Evolutionary conservation across 2,888 invertebrate species (phyloP).

Genomic region (Baronia brevicornis): DNA sequence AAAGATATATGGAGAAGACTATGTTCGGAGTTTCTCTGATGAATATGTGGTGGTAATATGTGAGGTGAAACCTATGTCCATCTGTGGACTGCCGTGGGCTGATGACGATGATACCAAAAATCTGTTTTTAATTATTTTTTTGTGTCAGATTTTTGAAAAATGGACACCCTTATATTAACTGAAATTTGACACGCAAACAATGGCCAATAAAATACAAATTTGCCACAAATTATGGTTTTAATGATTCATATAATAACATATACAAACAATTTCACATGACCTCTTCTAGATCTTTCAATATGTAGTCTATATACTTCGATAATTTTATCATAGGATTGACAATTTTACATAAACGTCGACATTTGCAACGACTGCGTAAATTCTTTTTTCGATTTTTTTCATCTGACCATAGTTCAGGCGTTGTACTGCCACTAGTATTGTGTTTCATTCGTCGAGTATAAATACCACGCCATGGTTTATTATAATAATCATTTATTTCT

Average conservation of each 20-base stretch:
- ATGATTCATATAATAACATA: conserved; percentile 8
- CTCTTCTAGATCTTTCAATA: conserved; percentile 42
- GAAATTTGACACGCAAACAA: conserved; percentile 1
- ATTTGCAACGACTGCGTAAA: conserved; percentile 20
- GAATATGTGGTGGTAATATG: too few relatives aligned
- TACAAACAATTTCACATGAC: conserved; percentile 14
- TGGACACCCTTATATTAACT: conserved; percentile 1
- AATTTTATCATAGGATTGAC: conserved; percentile 49
- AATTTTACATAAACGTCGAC: conserved; percentile 28
- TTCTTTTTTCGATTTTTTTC: conserved; percentile 14
- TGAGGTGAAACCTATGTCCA: too few relatives aligned
- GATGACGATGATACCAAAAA: too few relatives aligned
- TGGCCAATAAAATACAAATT: too few relatives aligned
- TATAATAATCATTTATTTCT: too few relatives aligned
- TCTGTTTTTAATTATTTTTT: conserved; percentile 25
- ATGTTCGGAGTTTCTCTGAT: too few relatives aligned
- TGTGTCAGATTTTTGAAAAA: conserved; percentile 23
- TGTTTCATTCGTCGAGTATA: conserved; percentile 15
- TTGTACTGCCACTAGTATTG: conserved; percentile 19
- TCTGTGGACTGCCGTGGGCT: too few relatives aligned
- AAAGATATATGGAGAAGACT: too few relatives aligned
- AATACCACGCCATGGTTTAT: conserved; percentile 34
- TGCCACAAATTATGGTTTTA: conserved; percentile 1
- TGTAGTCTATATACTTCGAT: conserved; percentile 42
- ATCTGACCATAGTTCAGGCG: conserved; percentile 28